Percentiles rank a stretch among this genome's conserved stretches.
These are phyloP conservation scores for Leuciscus idus DNA, from an alignment of 2,113 vertebrate species.

Conservation along the genomic window DNA sequence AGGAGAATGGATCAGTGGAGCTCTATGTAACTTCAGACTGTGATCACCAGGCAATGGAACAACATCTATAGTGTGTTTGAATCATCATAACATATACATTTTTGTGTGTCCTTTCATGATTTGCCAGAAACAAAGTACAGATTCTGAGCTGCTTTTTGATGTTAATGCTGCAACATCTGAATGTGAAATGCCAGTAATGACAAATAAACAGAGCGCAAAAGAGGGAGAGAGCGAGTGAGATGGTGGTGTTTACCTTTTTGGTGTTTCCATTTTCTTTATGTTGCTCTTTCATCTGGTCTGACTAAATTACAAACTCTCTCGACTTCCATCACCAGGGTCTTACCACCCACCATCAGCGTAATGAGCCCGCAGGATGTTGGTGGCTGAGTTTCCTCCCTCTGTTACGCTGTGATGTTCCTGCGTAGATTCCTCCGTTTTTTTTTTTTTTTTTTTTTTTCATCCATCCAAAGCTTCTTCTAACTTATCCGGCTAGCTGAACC, in stretches of 20 bases:
- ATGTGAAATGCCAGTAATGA: slow-evolving; percentile 33
- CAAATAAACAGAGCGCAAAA: slow-evolving; percentile 19
- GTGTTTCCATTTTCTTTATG: slow-evolving; percentile 43
- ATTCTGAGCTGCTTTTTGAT: slow-evolving; percentile 33
- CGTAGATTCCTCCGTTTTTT: neutral
- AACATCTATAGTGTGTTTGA: slow-evolving; percentile 18
- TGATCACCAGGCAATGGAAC: slow-evolving; percentile 21
- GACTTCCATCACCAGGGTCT: slow-evolving; percentile 35
- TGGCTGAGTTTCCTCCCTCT: slow-evolving; percentile 15
- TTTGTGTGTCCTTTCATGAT: neutral
- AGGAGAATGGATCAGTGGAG: slow-evolving; percentile 5
- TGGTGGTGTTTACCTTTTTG: slow-evolving; percentile 30
- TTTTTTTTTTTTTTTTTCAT: neutral
- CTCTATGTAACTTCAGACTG: neutral
- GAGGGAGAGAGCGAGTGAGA: neutral
- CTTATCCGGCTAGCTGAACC: neutral
- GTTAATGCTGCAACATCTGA: slow-evolving; percentile 31
- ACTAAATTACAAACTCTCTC: slow-evolving; percentile 38
- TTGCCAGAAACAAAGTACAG: slow-evolving; percentile 15
- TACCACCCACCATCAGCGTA: slow-evolving; percentile 33
- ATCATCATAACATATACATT: slow-evolving; percentile 10
- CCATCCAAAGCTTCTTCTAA: neutral
- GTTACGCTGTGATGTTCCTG: neutral
- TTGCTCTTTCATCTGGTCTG: slow-evolving; percentile 34
- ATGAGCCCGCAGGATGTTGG: slow-evolving; percentile 22